Evolutionary conservation across 2,797 vertebrate species (phyloP).

Genomic region (Orientallactaga sibirica): DNA sequence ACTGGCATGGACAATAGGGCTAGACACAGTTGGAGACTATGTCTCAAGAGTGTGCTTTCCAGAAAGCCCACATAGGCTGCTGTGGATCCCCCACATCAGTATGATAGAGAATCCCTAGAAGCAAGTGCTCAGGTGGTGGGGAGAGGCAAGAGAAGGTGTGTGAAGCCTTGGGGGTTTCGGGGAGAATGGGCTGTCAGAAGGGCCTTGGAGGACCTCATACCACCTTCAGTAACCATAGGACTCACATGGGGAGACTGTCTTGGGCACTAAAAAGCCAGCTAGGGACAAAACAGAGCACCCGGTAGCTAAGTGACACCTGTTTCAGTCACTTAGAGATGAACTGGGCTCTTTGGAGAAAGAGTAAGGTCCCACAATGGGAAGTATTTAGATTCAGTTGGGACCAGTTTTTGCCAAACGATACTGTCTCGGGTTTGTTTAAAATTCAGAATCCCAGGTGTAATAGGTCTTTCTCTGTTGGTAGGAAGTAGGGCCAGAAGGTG

Average conservation of each 20-base stretch:
- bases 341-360: background rate
- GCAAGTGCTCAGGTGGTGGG: background rate
- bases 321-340: background rate
- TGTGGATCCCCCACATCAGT: background rate
- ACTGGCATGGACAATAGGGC: background rate
- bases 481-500: background rate
- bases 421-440: background rate
- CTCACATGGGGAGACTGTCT: background rate
- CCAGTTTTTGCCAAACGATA: background rate
- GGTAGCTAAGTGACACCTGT: background rate
- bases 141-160: background rate
- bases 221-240: background rate
- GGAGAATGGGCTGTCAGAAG: background rate
- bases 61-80: background rate
- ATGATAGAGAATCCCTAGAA: background rate
- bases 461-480: background rate
- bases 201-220: background rate
- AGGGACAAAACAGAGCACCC: background rate
- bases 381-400: background rate
- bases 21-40: background rate
- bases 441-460: background rate
- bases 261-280: background rate
- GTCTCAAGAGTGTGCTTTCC: conserved; percentile 22
- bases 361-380: background rate
- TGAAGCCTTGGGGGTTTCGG: background rate